Percentiles rank a stretch among this genome's conserved stretches.
Conservation (phyloP, 2,888 invertebrate genomes). For the Phymatocera aterrima region DNA sequence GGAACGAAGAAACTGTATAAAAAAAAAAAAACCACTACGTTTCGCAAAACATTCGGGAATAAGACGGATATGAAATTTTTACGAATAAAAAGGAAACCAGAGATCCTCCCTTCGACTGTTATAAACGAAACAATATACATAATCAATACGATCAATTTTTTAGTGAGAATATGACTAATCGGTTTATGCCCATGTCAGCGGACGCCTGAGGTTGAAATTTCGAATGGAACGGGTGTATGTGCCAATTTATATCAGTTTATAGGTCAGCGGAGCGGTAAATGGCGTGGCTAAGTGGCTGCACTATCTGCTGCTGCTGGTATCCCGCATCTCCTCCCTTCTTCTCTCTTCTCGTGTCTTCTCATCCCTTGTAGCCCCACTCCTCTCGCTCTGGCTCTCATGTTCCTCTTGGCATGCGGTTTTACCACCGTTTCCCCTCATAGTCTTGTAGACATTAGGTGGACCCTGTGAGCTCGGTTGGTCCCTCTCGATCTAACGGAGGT, state of each 20-base stretch:
- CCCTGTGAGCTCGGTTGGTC: too few species aligned
- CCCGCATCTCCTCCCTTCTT: not conserved
- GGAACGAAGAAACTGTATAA: not conserved
- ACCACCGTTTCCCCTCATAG: constrained; percentile 5
- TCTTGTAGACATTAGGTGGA: too few species aligned
- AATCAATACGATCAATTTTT: too few species aligned
- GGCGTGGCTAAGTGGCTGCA: constrained; percentile 41
- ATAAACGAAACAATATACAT: too few species aligned
- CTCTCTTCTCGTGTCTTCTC: not conserved
- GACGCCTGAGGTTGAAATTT: not conserved
- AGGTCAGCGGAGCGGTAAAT: constrained; percentile 35
- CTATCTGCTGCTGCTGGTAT: constrained; percentile 7
- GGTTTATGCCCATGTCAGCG: not conserved
- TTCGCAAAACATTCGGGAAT: too few species aligned
- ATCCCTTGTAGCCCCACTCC: too few species aligned
- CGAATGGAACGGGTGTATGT: constrained; percentile 16
- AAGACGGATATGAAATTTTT: too few species aligned
- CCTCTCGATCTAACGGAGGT: constrained; percentile 22
- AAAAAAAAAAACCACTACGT: not conserved
- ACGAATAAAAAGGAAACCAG: too few species aligned
- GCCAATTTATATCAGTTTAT: constrained; percentile 44
- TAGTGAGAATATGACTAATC: not conserved
- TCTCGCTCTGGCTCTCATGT: not conserved
- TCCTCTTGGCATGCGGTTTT: not conserved
- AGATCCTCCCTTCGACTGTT: too few species aligned